Evolutionary conservation across 2,888 invertebrate species (phyloP).

Genomic region (Andrena fulva): DNA sequence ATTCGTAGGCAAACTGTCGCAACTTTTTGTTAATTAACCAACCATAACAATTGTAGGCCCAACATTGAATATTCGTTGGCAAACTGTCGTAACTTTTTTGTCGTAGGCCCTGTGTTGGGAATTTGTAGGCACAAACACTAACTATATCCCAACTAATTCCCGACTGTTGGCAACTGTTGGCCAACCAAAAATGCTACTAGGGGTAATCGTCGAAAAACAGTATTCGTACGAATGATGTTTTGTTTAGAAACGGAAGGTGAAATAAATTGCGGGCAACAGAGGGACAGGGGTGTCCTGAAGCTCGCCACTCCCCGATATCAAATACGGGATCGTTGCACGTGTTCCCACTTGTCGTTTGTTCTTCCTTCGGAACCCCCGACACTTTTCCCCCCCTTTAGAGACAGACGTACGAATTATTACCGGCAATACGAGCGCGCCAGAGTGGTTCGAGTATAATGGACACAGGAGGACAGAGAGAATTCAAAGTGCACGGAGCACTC

Average conservation of each 20-base stretch:
- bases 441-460: constrained; percentile 67
- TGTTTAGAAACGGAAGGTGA: constrained; percentile 55
- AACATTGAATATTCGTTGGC: no score
- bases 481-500: constrained; percentile 63
- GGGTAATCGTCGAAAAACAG: not conserved
- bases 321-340: constrained; percentile 65
- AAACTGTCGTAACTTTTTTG: no score
- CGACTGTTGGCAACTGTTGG: no score
- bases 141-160: no score
- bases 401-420: constrained; percentile 70
- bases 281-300: constrained; percentile 32
- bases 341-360: constrained; percentile 68
- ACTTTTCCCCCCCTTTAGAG: constrained; percentile 55
- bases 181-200: no score
- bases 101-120: no score
- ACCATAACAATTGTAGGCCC: no score
- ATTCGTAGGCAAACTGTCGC: no score
- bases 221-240: constrained; percentile 38
- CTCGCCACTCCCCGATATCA: constrained; percentile 50
- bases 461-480: constrained; percentile 54
- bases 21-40: no score
- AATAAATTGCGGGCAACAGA: constrained; percentile 47
- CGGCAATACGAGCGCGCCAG: constrained; percentile 54
- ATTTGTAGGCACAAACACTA: no score
- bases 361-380: constrained; percentile 54